Conservation (phyloP, 2,113 vertebrate genomes). For the Salvelinus alpinus region DNA sequence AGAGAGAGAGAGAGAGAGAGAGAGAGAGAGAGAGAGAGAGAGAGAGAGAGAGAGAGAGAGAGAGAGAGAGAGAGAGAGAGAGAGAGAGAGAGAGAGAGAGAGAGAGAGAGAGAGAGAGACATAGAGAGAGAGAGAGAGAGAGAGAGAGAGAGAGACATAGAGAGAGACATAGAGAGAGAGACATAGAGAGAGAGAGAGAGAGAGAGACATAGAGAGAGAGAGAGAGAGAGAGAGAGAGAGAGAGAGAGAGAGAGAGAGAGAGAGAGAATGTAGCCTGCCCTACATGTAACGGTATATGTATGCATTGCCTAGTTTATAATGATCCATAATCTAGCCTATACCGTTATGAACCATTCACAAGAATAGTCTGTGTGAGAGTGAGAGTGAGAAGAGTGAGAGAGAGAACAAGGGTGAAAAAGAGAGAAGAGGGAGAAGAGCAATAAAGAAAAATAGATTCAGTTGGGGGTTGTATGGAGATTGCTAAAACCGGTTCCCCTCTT, state of each 20-base stretch:
- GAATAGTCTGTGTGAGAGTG: too few species aligned
- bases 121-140: not conserved
- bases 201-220: not conserved
- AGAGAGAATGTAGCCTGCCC: too few species aligned
- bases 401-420: not conserved
- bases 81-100: too few species aligned
- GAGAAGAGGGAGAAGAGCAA: not conserved
- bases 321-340: too few species aligned
- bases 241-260: not conserved
- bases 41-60: too few species aligned
- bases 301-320: too few species aligned
- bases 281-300: too few species aligned
- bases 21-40: not conserved
- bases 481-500: slow-evolving; percentile 9
- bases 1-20: not conserved
- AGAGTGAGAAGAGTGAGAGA: not conserved
- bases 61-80: too few species aligned
- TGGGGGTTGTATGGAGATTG: not conserved
- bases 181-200: not conserved
- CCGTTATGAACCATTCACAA: too few species aligned
- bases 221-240: not conserved
- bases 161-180: too few species aligned
- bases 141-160: not conserved
- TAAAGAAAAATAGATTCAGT: not conserved
- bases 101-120: not conserved